Conservation (phyloP, 64 coral and sea anemone genomes). For the Porites australiensis region DNA sequence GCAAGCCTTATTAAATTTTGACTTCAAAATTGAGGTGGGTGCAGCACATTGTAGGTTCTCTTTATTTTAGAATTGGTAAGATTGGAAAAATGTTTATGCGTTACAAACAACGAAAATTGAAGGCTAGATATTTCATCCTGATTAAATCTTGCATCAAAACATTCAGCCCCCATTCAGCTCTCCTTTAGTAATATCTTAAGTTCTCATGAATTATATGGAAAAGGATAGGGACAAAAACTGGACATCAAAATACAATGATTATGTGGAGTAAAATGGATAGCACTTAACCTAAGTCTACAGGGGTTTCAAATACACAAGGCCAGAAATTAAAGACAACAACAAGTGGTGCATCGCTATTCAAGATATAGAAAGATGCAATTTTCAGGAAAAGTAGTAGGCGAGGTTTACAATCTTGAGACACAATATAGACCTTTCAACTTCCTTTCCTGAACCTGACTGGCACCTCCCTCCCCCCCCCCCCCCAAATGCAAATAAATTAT, state of each 20-base stretch:
- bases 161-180: too few species aligned
- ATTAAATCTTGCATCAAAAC: too few species aligned
- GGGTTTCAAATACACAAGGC: neutral
- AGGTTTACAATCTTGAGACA: neutral
- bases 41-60: constrained; percentile 10
- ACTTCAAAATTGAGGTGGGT: constrained; percentile 11
- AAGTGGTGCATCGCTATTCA: constrained; percentile 2
- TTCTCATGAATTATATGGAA: too few species aligned
- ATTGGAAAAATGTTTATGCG: too few species aligned
- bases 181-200: too few species aligned
- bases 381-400: constrained; percentile 23
- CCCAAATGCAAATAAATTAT: neutral
- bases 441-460: too few species aligned
- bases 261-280: constrained; percentile 29
- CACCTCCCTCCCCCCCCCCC: constrained; percentile 19
- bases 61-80: too few species aligned
- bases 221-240: constrained; percentile 25
- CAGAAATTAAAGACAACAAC: constrained; percentile 20
- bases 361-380: constrained; percentile 24
- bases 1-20: constrained; percentile 16
- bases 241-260: constrained; percentile 20
- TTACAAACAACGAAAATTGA: too few species aligned
- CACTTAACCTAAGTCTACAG: neutral
- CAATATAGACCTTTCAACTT: neutral
- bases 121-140: too few species aligned